phyloP scores from a whole-genome alignment of 1,140 invertebrate species.

The Octopus sinensis region DNA sequence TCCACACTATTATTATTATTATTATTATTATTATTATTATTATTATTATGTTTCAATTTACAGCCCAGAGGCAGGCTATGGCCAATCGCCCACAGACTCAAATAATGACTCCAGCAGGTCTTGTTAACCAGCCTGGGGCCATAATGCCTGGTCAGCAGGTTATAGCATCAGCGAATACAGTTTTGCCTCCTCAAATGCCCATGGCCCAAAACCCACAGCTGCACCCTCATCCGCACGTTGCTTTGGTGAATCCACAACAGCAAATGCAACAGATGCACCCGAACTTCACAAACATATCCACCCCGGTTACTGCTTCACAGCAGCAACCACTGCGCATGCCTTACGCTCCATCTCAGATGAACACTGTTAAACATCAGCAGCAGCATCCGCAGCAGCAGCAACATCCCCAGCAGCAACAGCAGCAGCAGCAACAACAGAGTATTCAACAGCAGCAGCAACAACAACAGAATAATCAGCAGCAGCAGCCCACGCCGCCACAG shows the following conservation, averaged over 20 bases:
- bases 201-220: not conserved
- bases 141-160: not conserved
- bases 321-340: constrained; percentile 22
- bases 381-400: constrained; percentile 5
- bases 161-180: not conserved
- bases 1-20: no score
- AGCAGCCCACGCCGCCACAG: constrained; percentile 50
- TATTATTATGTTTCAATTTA: no score
- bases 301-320: constrained; percentile 16
- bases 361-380: constrained; percentile 7
- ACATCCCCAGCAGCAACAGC: constrained; percentile 16
- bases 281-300: constrained; percentile 6
- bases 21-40: no score
- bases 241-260: not conserved
- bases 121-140: not conserved
- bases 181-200: not conserved
- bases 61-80: no score
- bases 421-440: constrained; percentile 37
- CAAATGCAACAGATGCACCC: not conserved
- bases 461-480: constrained; percentile 57
- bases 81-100: not conserved
- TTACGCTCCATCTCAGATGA: constrained; percentile 9
- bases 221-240: not conserved
- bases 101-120: not conserved
- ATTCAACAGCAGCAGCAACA: constrained; percentile 35